phyloP scores from a whole-genome alignment of 2,113 vertebrate genomes.

The Australoheros scitulus region DNA sequence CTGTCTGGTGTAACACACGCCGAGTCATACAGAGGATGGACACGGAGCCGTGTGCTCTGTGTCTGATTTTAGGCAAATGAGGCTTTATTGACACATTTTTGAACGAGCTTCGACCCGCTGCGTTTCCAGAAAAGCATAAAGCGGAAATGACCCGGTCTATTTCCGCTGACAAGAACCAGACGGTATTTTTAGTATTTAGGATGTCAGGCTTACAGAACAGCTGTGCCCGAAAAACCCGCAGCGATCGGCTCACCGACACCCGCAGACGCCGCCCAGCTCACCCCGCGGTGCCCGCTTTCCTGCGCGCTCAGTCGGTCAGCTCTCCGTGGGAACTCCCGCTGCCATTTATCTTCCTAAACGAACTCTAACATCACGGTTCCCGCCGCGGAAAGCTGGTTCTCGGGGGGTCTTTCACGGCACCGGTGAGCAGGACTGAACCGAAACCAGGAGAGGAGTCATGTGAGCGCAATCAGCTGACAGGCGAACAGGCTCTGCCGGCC shows the following conservation, averaged over 20 bases:
- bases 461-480: slow-evolving; percentile 32
- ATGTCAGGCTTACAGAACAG: background rate
- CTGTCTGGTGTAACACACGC: background rate
- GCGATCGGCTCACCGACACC: background rate
- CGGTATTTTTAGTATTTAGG: background rate
- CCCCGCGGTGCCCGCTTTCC: background rate
- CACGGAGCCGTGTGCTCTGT: accelerated
- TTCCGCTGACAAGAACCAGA: background rate
- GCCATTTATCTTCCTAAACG: background rate
- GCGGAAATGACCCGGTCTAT: background rate
- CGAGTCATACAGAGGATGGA: no score
- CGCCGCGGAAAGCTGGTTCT: no score
- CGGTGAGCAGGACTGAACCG: background rate
- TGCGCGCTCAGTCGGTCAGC: background rate
- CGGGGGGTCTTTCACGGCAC: background rate
- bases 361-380: background rate
- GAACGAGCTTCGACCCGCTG: background rate
- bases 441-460: background rate
- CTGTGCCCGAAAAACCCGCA: background rate
- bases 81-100: background rate
- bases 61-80: accelerated
- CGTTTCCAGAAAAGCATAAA: background rate
- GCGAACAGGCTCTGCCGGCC: background rate
- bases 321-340: background rate
- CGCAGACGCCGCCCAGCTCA: slow-evolving; percentile 1